Evolutionary conservation across 2,797 vertebrate species (phyloP), one percentile per base, ranked within the genome.

Genomic region (Helicolenus hilgendorfi): DNA sequence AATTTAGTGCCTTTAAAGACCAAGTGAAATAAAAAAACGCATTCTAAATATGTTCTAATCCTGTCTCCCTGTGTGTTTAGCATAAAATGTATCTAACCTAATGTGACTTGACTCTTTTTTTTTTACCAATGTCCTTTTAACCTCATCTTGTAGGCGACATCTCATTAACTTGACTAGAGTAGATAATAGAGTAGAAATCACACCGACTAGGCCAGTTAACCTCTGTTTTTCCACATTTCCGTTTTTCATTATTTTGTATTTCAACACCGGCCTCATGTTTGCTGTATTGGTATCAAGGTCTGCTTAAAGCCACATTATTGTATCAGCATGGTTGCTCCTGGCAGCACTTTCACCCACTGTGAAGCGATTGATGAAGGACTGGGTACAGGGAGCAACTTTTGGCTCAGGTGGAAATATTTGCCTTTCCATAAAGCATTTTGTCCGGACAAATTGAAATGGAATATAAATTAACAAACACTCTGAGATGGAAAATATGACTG

Each of bases 351-450:
- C 36, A 53, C 69, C 60, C 58, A 72, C 85, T 33, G 69, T 62
- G 80, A 83, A 86, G 77, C 74, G 15, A 84, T 75, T 86, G 82
- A 89, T 89, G 75, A 78, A 87, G 72, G 75, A 56, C 67, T 68
- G 7, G 45, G 59, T 33, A 15, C 76, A 73, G 68, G 76, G 87
- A 81, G 81, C 65, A 79, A 83, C 81, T 86, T 90, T 71, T 88
- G 83, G 82, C 85, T 79, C 11, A 1, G 9, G 53, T 41, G 62
- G 63, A 77, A 76, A 87, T 86, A 77, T 87, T 90, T 81, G 63
- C 60, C 68, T 81, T 77, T 89, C 89, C 77, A 88, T 92, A 90
- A 95, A 94, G 14, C 91, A 89, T 88, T 89, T 91, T 92, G 90
- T 86, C 67, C 31, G 29, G 77, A 93, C 89, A 81, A 88, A 86